phyloP scores from a whole-genome alignment of 1,140 invertebrate species.

The Anoplophora glabripennis region DNA sequence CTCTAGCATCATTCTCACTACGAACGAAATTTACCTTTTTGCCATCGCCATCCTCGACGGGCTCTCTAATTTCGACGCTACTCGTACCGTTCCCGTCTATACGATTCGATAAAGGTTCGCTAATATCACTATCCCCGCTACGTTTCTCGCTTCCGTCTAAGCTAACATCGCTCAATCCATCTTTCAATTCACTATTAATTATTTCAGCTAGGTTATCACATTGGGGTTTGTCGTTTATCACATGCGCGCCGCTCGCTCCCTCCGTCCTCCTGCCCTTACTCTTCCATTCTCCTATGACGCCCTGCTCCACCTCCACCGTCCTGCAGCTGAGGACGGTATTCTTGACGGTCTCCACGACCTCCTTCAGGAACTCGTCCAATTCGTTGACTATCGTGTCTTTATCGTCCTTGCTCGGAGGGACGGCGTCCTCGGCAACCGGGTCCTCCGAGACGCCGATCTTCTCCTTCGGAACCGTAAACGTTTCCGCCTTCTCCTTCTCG shows the following conservation, averaged over 20 bases:
- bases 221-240: slow-evolving; percentile 11
- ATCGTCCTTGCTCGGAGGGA: no score
- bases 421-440: no score
- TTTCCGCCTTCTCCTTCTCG: no score
- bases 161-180: slow-evolving; percentile 10
- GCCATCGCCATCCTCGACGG: background rate
- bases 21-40: slow-evolving; percentile 19
- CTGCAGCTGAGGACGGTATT: slow-evolving; percentile 25
- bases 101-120: background rate
- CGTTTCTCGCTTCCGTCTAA: background rate
- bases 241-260: slow-evolving; percentile 13
- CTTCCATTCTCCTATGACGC: slow-evolving; percentile 19
- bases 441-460: no score
- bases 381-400: background rate
- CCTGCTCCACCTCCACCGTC: slow-evolving; percentile 13
- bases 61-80: background rate
- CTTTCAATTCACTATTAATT: slow-evolving; percentile 16
- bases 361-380: slow-evolving; percentile 23
- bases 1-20: slow-evolving; percentile 25
- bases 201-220: slow-evolving; percentile 15
- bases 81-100: background rate
- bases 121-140: background rate
- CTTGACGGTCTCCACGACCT: slow-evolving; percentile 29
- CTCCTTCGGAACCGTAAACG: no score
- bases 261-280: slow-evolving; percentile 2